A percentile compares a stretch with the other conserved stretches of the same genome.
Evolutionary conservation across 1,140 invertebrate genomes (phyloP).

Genomic region (Bombus affinis): DNA sequence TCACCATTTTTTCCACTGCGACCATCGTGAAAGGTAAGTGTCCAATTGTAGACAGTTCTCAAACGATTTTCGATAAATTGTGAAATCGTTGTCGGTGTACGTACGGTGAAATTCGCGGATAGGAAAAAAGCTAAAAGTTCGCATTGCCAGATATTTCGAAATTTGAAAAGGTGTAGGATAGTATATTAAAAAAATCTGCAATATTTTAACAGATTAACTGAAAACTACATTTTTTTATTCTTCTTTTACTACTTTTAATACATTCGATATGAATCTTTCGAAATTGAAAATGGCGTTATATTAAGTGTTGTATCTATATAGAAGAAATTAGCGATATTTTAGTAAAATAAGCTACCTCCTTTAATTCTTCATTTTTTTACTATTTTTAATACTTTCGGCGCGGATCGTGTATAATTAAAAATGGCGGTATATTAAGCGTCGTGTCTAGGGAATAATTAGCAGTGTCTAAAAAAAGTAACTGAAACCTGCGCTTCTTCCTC

Average conservation of each 20-base stretch:
- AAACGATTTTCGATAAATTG: conserved; percentile 10
- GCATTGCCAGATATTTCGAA: neutral
- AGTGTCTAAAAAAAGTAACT: no score
- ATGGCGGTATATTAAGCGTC: neutral
- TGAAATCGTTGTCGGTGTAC: neutral
- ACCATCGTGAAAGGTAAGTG: conserved; percentile 37
- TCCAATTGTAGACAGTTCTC: neutral
- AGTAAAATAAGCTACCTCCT: no score
- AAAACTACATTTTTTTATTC: neutral
- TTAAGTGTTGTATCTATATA: no score
- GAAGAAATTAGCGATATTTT: no score
- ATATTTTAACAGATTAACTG: neutral
- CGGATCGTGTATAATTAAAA: no score
- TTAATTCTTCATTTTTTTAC: no score
- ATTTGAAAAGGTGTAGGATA: neutral
- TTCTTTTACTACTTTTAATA: neutral
- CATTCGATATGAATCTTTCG: no score
- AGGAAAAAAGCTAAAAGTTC: neutral
- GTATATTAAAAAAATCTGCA: neutral
- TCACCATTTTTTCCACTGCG: conserved; percentile 23
- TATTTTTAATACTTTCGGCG: no score
- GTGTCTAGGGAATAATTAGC: neutral
- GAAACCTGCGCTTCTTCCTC: no score
- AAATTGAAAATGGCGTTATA: no score
- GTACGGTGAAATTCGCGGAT: neutral